Evolutionary conservation across 1,140 invertebrate genomes (phyloP).

Genomic region (Aphis craccivora): DNA sequence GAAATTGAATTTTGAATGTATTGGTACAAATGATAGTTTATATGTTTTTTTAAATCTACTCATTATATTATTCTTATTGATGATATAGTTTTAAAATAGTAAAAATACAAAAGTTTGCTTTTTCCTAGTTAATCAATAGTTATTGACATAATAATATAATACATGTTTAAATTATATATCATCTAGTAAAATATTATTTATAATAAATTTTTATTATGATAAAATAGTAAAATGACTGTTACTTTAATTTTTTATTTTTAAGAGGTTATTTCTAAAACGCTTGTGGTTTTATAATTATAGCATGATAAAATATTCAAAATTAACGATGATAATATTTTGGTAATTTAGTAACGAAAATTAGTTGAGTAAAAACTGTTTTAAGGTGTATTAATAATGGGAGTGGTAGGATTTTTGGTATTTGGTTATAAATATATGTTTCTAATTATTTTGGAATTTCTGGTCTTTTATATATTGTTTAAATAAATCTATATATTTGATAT

Average conservation of each 20-base stretch:
- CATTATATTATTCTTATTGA: background rate
- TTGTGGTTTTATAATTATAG: too few species aligned
- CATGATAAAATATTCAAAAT: too few species aligned
- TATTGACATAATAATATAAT: background rate
- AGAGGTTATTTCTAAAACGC: too few species aligned
- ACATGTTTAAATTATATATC: background rate
- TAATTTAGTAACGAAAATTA: background rate
- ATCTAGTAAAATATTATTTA: background rate
- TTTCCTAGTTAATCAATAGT: background rate
- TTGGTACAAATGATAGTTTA: background rate
- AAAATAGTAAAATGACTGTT: too few species aligned
- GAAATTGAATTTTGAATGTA: background rate
- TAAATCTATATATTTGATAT: background rate
- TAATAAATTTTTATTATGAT: too few species aligned
- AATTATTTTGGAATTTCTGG: background rate
- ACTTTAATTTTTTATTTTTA: too few species aligned
- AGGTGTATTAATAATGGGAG: background rate
- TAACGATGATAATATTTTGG: too few species aligned
- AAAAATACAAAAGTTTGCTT: background rate
- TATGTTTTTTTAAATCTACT: background rate
- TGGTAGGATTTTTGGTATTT: background rate
- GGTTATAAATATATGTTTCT: background rate
- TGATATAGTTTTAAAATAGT: too few species aligned
- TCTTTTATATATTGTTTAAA: background rate
- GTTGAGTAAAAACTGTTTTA: background rate